These are phyloP conservation scores for Apodemus sylvaticus DNA, from an alignment of 2,113 vertebrate genomes.

Conservation along the genomic window DNA sequence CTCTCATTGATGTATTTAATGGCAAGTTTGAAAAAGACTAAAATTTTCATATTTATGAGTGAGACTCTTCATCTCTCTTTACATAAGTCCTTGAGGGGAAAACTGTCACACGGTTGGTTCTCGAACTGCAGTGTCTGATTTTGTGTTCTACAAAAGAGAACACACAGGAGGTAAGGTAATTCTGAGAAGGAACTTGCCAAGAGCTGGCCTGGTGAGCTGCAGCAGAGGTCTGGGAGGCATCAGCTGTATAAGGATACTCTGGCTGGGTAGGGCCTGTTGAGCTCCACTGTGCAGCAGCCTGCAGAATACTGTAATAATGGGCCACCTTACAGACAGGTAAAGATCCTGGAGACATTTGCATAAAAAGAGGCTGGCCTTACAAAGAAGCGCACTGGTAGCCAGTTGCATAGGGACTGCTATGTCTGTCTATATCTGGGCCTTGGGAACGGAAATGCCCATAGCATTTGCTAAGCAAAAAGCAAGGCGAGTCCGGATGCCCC, in stretches of 20 bases:
- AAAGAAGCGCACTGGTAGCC: background rate
- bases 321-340: rapidly evolving
- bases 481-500: background rate
- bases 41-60: background rate
- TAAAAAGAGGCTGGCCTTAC: background rate
- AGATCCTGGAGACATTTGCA: background rate
- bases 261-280: background rate
- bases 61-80: background rate
- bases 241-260: background rate
- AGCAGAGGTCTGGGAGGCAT: background rate
- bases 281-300: background rate
- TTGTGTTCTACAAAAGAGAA: background rate
- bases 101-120: background rate
- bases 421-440: background rate
- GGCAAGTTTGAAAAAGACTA: background rate
- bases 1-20: background rate
- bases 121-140: background rate
- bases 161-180: background rate
- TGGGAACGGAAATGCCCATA: background rate
- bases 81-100: background rate
- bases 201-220: background rate
- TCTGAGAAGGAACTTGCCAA: background rate
- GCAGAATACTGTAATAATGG: background rate
- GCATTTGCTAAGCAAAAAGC: background rate
- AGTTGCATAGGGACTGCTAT: background rate